phyloP scores from a whole-genome alignment of 2,888 invertebrate species.

The Cataglyphis livida region DNA sequence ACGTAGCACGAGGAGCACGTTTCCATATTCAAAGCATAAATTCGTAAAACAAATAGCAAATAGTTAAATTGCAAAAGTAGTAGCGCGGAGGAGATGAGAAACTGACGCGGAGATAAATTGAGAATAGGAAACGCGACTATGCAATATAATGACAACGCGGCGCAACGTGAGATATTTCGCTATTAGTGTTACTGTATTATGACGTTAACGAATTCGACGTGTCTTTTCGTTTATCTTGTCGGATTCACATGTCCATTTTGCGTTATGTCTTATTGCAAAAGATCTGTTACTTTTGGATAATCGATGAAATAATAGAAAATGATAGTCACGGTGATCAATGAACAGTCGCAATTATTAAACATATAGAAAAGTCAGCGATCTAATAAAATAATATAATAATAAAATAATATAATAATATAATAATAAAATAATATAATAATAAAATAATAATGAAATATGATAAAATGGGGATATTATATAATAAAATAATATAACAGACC shows the following conservation, averaged over 20 bases:
- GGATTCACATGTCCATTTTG: slow-evolving; percentile 13
- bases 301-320: neutral
- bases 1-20: neutral
- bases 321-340: neutral
- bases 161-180: neutral
- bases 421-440: neutral
- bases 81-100: neutral
- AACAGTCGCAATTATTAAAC: neutral
- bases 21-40: slow-evolving; percentile 32
- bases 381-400: neutral
- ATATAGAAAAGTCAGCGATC: neutral
- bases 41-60: slow-evolving; percentile 27
- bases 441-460: neutral
- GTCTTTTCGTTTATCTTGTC: slow-evolving; percentile 24
- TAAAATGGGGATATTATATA: neutral
- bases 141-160: neutral
- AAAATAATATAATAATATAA: neutral
- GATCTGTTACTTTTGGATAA: neutral
- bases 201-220: slow-evolving; percentile 25
- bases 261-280: slow-evolving; percentile 17
- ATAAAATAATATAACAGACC: neutral
- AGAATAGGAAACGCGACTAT: slow-evolving; percentile 13
- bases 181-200: neutral
- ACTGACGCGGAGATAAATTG: slow-evolving; percentile 1
- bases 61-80: slow-evolving; percentile 32